These are phyloP conservation scores for Pelosia muscerda DNA, from an alignment of 2,888 invertebrate genomes.

Conservation along the genomic window DNA sequence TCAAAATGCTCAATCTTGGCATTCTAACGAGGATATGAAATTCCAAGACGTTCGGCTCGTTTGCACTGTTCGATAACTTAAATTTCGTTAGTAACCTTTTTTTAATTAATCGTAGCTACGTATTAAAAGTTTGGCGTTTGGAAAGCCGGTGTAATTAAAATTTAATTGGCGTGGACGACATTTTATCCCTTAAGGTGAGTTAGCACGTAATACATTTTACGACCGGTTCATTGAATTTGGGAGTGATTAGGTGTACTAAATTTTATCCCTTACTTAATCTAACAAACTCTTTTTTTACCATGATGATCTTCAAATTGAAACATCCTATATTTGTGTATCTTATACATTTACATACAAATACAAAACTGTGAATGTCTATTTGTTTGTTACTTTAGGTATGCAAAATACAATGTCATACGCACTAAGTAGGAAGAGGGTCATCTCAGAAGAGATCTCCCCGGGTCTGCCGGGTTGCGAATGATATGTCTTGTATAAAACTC, in stretches of 20 bases:
- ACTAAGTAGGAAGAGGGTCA: too few relatives aligned
- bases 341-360: too few relatives aligned
- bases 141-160: constrained; percentile 55
- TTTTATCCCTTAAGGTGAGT: constrained; percentile 48
- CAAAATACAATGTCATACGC: not conserved
- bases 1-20: constrained; percentile 54
- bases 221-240: constrained; percentile 32
- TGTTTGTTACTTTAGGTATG: too few relatives aligned
- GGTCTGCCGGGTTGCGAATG: too few relatives aligned
- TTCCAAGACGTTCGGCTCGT: constrained; percentile 55
- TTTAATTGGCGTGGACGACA: constrained; percentile 59
- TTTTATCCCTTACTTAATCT: constrained; percentile 8
- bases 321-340: not conserved
- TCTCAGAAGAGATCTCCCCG: too few relatives aligned
- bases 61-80: constrained; percentile 56
- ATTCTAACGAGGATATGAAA: constrained; percentile 65
- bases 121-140: constrained; percentile 67
- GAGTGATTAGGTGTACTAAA: constrained; percentile 22
- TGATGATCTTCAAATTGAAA: not conserved
- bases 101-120: constrained; percentile 68
- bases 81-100: constrained; percentile 69
- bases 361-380: too few relatives aligned
- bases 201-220: constrained; percentile 45
- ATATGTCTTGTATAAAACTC: too few relatives aligned
- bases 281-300: not conserved